A percentile compares a stretch with the other conserved stretches of the same genome.
Evolutionary conservation across 2,888 invertebrate genomes (phyloP).

Genomic region (Cosmopolites sordidus): DNA sequence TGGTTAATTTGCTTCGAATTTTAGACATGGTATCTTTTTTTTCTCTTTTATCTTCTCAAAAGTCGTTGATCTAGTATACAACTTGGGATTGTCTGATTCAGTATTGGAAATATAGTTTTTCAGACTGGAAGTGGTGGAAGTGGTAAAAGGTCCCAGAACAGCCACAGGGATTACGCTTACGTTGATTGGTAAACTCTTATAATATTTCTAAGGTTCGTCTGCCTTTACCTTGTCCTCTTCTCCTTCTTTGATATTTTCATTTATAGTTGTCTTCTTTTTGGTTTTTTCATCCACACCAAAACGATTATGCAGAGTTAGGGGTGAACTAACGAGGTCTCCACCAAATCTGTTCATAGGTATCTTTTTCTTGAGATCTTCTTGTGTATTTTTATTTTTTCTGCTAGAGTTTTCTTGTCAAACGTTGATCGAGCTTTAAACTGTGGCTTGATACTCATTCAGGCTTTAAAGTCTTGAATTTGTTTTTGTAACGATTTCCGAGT

Average conservation of each 20-base stretch:
- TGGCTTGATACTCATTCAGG: background rate
- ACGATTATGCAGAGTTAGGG: background rate
- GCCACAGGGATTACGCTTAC: background rate
- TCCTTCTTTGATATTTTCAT: background rate
- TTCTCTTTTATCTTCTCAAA: background rate
- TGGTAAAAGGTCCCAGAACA: slow-evolving; percentile 1
- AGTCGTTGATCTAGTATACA: background rate
- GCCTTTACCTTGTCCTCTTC: background rate
- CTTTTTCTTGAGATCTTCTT: background rate
- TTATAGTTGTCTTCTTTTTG: background rate
- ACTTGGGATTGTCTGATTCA: background rate
- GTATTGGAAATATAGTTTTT: background rate
- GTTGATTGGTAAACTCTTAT: background rate
- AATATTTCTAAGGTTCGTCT: background rate
- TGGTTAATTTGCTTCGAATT: background rate
- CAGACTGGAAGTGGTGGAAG: background rate
- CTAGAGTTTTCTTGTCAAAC: background rate
- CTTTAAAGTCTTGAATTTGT: background rate
- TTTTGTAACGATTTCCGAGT: no score
- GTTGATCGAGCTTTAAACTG: background rate
- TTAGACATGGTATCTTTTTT: background rate
- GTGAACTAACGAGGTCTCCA: background rate
- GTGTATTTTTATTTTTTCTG: background rate
- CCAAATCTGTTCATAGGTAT: background rate
- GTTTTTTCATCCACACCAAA: background rate